Percentiles rank a stretch among this genome's conserved stretches.
These are phyloP conservation scores for Rhyzopertha dominica DNA, from an alignment of 1,140 invertebrate genomes.

Conservation along the genomic window DNA sequence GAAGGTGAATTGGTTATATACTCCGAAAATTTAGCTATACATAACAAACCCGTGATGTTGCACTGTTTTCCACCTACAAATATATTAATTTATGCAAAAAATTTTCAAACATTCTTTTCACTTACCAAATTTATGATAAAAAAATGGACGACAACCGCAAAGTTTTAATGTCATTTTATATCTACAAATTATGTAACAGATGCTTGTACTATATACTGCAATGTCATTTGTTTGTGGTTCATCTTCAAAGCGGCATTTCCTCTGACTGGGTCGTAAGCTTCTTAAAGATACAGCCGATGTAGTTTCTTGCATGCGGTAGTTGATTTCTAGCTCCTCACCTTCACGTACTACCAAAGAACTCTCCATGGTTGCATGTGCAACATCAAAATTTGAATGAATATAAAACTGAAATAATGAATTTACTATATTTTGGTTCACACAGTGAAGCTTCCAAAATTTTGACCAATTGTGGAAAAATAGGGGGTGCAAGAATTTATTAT, in stretches of 20 bases:
- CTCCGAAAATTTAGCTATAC: constrained; percentile 48
- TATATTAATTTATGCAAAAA: constrained; percentile 1
- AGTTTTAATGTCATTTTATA: constrained; percentile 45
- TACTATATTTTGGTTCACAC: constrained; percentile 25
- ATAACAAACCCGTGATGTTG: constrained; percentile 51
- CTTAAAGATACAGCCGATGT: constrained; percentile 44
- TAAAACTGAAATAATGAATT: constrained; percentile 48
- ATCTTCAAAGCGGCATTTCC: constrained; percentile 50
- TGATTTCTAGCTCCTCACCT: constrained; percentile 46
- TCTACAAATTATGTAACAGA: constrained; percentile 49
- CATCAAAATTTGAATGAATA: constrained; percentile 53
- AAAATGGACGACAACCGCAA: constrained; percentile 52
- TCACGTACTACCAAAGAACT: constrained; percentile 39
- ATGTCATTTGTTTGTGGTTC: constrained; percentile 48
- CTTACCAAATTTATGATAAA: constrained; percentile 50
- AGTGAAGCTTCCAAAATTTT: background rate
- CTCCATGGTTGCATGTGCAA: constrained; percentile 44
- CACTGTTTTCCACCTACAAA: constrained; percentile 50
- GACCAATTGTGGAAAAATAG: constrained; percentile 1
- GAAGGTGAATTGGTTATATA: constrained; percentile 50
- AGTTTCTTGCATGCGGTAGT: constrained; percentile 51
- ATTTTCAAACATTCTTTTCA: background rate
- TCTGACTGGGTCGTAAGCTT: constrained; percentile 42
- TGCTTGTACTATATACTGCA: constrained; percentile 48
- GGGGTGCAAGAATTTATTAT: background rate